Conservation (phyloP, 2,888 invertebrate genomes). For the Metallyticus violacea region DNA sequence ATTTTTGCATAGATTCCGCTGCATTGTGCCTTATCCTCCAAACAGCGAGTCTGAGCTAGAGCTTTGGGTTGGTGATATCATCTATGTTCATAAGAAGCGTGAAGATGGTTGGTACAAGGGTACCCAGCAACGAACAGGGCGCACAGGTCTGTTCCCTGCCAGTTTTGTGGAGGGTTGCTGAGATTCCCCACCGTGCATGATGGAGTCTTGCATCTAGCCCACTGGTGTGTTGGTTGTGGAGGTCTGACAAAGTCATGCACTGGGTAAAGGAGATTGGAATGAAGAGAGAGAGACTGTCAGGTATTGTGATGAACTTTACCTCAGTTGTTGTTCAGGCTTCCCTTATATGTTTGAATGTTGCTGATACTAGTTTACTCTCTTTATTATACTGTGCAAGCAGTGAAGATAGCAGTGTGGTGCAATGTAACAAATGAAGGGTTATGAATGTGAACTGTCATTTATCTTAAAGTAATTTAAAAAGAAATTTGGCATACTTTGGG, state of each 20-base stretch:
- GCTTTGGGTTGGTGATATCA: constrained; percentile 84
- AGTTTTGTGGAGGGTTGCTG: constrained; percentile 81
- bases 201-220: constrained; percentile 47
- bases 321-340: neutral
- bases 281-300: neutral
- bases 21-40: constrained; percentile 91
- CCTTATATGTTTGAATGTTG: neutral
- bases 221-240: neutral
- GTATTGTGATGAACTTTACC: neutral
- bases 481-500: neutral
- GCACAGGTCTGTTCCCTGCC: constrained; percentile 91
- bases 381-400: neutral
- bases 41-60: constrained; percentile 92
- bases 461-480: neutral
- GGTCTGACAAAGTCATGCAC: neutral
- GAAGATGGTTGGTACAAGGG: constrained; percentile 97
- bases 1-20: constrained; percentile 69
- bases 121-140: constrained; percentile 82
- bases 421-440: neutral
- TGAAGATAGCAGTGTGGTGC: neutral
- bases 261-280: neutral
- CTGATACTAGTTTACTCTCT: neutral
- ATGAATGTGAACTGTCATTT: neutral
- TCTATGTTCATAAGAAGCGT: constrained; percentile 85
- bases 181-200: constrained; percentile 45